These are phyloP conservation scores for Trissolcus basalis DNA, from an alignment of 1,140 invertebrate species.

Conservation along the genomic window DNA sequence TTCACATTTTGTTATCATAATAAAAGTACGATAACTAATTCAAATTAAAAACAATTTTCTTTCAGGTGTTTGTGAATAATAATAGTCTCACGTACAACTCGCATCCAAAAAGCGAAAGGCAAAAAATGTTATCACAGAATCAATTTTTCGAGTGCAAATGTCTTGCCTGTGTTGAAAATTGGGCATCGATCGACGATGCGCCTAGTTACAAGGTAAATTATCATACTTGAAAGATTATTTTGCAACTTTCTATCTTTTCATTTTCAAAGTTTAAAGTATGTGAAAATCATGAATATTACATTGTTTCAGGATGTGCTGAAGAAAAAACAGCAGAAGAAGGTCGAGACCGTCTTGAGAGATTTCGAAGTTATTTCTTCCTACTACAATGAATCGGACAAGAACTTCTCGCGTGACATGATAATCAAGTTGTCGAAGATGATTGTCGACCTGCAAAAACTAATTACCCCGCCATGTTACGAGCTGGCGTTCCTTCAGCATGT, in stretches of 20 bases:
- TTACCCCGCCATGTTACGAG: not conserved
- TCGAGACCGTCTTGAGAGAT: not conserved
- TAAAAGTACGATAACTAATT: too few species aligned
- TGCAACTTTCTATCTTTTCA: too few species aligned
- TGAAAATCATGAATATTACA: too few species aligned
- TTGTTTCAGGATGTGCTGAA: too few species aligned
- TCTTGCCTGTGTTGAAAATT: constrained; percentile 18
- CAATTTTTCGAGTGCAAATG: constrained; percentile 9
- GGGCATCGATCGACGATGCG: not conserved
- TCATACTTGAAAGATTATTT: too few species aligned
- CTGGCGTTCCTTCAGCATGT: not conserved
- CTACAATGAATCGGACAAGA: not conserved
- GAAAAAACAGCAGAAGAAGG: not conserved
- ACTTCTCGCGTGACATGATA: constrained; percentile 3
- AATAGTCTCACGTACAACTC: not conserved
- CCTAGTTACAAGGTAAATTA: constrained; percentile 9
- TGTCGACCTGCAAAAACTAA: not conserved
- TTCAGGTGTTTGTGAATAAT: constrained; percentile 10
- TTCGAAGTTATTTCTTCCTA: not conserved
- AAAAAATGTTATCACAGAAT: not conserved
- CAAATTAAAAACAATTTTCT: too few species aligned
- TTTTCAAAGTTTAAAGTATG: too few species aligned
- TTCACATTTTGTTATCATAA: too few species aligned
- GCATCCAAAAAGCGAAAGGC: constrained; percentile 6
- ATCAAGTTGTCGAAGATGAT: constrained; percentile 2